Conservation (phyloP, 2,888 invertebrate genomes). For the Drosophila helvetica region DNA sequence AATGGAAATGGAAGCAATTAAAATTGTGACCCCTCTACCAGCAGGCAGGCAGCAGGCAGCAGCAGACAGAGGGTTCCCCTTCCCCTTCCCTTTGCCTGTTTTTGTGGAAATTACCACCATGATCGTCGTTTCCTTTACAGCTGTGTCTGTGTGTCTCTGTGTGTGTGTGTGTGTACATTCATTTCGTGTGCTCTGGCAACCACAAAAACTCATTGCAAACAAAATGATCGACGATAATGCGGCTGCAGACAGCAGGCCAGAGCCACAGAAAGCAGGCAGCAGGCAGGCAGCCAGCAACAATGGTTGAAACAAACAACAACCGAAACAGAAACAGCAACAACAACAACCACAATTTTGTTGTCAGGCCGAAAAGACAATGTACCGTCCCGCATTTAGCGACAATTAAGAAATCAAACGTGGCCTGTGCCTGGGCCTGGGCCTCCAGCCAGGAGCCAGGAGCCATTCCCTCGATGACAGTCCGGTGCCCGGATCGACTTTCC, state of each 20-base stretch:
- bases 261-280: not conserved
- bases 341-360: conserved; percentile 30
- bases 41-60: not conserved
- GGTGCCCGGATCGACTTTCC: conserved; percentile 57
- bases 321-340: not conserved
- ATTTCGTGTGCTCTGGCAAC: conserved; percentile 70
- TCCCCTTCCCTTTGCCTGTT: too few relatives aligned
- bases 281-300: not conserved
- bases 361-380: conserved; percentile 34
- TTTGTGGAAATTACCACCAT: conserved; percentile 73
- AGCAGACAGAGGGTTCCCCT: too few relatives aligned
- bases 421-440: conserved; percentile 17
- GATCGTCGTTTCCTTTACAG: conserved; percentile 61
- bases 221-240: conserved; percentile 77
- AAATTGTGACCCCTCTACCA: conserved; percentile 57
- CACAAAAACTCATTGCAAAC: conserved; percentile 73
- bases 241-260: conserved; percentile 1
- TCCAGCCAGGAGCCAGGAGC: conserved; percentile 50
- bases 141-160: conserved; percentile 12
- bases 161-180: conserved; percentile 48
- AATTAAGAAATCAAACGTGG: conserved; percentile 80
- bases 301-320: conserved; percentile 28
- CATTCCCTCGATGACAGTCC: conserved; percentile 56
- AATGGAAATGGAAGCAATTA: conserved; percentile 73
- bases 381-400: conserved; percentile 77